Conservation (phyloP, 1,140 invertebrate genomes). For the Aplysia californica region DNA sequence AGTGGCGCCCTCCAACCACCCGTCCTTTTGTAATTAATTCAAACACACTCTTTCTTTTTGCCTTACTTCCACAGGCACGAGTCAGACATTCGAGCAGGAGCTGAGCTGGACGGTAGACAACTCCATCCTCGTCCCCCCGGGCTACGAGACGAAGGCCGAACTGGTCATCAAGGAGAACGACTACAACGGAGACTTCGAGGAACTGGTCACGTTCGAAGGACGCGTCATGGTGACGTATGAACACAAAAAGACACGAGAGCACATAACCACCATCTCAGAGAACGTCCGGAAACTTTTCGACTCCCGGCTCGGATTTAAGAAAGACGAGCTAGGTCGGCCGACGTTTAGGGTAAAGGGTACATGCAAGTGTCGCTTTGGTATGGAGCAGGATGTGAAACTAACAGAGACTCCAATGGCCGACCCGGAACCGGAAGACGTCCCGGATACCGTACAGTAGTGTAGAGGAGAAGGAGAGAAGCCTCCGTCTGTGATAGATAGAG, state of each 20-base stretch:
- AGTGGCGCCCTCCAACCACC: no score
- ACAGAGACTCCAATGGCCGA: slow-evolving; percentile 22
- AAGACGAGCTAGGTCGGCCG: slow-evolving; percentile 46
- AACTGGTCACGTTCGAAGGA: slow-evolving; percentile 65
- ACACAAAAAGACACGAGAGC: slow-evolving; percentile 32
- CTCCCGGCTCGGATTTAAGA: slow-evolving; percentile 52
- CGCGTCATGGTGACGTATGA: slow-evolving; percentile 35
- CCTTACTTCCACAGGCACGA: no score
- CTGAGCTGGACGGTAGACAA: slow-evolving; percentile 70
- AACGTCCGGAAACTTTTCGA: slow-evolving; percentile 62
- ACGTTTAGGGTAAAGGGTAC: slow-evolving; percentile 57
- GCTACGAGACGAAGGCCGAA: slow-evolving; percentile 66
- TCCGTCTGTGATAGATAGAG: no score
- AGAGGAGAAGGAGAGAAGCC: no score
- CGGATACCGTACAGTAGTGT: no score
- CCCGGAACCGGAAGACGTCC: no score
- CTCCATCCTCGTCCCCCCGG: slow-evolving; percentile 67
- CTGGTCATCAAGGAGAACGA: slow-evolving; percentile 70
- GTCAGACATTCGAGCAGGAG: slow-evolving; percentile 67
- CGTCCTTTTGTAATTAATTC: no score
- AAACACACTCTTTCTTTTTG: no score
- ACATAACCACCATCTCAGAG: slow-evolving; percentile 37
- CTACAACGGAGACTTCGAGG: slow-evolving; percentile 67
- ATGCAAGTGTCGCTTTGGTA: slow-evolving; percentile 66
- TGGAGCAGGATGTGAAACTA: slow-evolving; percentile 65